Evolutionary conservation across 2,888 invertebrate genomes (phyloP).

Genomic region (Tortrix viridana): DNA sequence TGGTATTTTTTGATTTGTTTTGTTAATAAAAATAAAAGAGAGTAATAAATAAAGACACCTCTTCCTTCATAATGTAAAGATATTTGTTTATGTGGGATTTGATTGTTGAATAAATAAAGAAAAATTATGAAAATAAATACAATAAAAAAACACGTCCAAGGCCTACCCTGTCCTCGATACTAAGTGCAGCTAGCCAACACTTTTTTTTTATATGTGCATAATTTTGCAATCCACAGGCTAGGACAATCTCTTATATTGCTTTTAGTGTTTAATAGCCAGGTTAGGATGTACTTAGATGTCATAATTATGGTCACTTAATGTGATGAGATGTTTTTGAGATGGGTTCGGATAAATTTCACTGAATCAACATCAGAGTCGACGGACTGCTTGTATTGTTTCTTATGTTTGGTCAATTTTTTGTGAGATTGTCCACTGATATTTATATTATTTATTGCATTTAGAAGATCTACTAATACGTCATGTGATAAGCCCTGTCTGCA

Average conservation of each 20-base stretch:
- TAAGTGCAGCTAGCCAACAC: conserved; percentile 36
- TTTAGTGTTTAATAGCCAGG: no score
- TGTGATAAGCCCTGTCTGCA: no score
- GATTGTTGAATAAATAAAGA: conserved; percentile 38
- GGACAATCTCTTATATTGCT: background rate
- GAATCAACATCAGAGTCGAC: no score
- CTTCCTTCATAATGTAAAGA: conserved; percentile 54
- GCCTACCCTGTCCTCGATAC: conserved; percentile 46
- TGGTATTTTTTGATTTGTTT: conserved; percentile 79
- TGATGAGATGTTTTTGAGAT: no score
- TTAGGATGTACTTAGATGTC: no score
- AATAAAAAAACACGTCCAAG: conserved; percentile 46
- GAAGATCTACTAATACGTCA: no score
- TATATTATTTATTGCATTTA: no score
- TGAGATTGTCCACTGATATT: no score
- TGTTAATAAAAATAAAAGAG: conserved; percentile 74
- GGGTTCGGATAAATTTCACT: no score
- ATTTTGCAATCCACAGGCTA: background rate
- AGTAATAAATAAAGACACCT: conserved; percentile 44
- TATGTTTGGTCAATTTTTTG: no score
- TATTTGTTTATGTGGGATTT: conserved; percentile 53
- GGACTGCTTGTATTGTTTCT: no score
- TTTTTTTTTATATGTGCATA: conserved; percentile 15
- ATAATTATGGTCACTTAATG: no score
- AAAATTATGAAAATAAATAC: conserved; percentile 42